Percentiles rank a stretch among this genome's conserved stretches.
Evolutionary conservation across 1,140 invertebrate species (phyloP).

Genomic region (roundworm (Caenorhabditis elegans)): WBcel235 BX284602.5:8399001-8399500

Average conservation of each 20-base stretch:
- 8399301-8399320: constrained; percentile 20
- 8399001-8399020: too few relatives aligned
- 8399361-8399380: too few relatives aligned
- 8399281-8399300: background rate
- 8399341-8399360: too few relatives aligned
- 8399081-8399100: background rate
- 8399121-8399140: background rate
- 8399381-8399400: background rate
- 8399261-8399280: background rate
- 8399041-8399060: background rate
- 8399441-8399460: too few relatives aligned
- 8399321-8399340: background rate
- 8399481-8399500: too few relatives aligned
- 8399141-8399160: background rate
- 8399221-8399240: background rate
- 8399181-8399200: background rate
- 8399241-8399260: background rate
- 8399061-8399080: constrained; percentile 2
- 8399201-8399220: too few relatives aligned
- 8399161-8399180: background rate
- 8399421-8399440: too few relatives aligned
- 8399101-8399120: background rate
- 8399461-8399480: too few relatives aligned
- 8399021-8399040: background rate
- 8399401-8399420: background rate